Percentiles rank a stretch among this genome's conserved stretches.
Evolutionary conservation across 2,888 invertebrate species (phyloP).

Genomic region (Tolmerus cingulatus): DNA sequence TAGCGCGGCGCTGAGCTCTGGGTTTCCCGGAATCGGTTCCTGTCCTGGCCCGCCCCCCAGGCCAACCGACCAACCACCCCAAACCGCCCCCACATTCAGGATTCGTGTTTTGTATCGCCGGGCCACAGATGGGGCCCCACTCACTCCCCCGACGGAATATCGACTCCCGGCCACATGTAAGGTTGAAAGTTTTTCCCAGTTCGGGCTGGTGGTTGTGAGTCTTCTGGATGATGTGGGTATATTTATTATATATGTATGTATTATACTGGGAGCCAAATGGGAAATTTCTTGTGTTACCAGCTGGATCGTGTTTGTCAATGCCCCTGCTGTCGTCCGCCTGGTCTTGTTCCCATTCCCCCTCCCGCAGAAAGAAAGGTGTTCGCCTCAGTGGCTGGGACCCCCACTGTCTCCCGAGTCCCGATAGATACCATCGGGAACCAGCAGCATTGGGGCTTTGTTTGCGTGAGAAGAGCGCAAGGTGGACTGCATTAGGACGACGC

Average conservation of each 20-base stretch:
- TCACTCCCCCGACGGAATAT: background rate
- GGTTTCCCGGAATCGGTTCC: background rate
- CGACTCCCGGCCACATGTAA: constrained; percentile 42
- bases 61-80: too few relatives aligned
- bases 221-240: constrained; percentile 17
- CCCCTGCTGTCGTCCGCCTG: constrained; percentile 29
- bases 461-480: constrained; percentile 42
- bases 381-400: background rate
- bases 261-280: constrained; percentile 11
- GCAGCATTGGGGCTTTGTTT: constrained; percentile 34
- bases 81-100: background rate
- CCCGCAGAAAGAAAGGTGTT: constrained; percentile 18
- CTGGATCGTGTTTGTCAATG: constrained; percentile 37
- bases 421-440: constrained; percentile 4
- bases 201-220: constrained; percentile 14
- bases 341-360: background rate
- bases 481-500: constrained; percentile 38
- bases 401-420: background rate
- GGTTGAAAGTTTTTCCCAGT: constrained; percentile 40
- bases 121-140: constrained; percentile 25
- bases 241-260: background rate
- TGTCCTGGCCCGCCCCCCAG: background rate
- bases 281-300: constrained; percentile 43
- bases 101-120: constrained; percentile 40
- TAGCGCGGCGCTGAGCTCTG: background rate